Base-by-base conservation (phyloP, 1,140 invertebrate genomes). In the Dermatophagoides farinae region DNA sequence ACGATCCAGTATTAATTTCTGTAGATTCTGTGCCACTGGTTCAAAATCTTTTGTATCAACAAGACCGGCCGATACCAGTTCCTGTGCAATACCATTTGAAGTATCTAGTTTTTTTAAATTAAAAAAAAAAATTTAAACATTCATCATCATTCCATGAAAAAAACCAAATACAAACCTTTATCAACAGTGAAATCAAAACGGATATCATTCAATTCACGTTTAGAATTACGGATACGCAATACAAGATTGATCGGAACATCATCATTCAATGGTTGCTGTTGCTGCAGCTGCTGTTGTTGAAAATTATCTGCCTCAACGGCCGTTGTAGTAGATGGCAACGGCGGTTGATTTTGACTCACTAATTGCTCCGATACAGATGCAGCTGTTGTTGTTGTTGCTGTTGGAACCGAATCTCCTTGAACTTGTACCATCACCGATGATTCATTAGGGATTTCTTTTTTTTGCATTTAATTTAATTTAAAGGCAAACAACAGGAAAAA, bases 121-220 rank as follows among this genome's bases (percentile, higher is more conserved):
- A 47, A 61, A 66, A 47, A 54, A 60, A 37, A 55, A 62, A 51
- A 53, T 44, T 38, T 31, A n/a, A n/a, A n/a, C n/a, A 39, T 44
- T 54, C 12, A 16, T 49, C 1, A 2, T 20, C 14, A 52, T 39
- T 16, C 46, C 11, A 46, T 10, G 25, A 22, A 59, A 46, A 53
- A 57, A 39, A 14, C 12, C 39, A 31, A 31, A 31, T 4, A 57
- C 44, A 41, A 39, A 75, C 73, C 74, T 73, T 87, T 82, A 2
- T 86, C 87, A 14, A 85, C 80, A 5, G 84, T 82, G 72, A 88
- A 98, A 71, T 97, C 90, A 72, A 97, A 97, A 66, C 90, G 80
- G 65, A 97, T 98, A 70, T 98, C 93, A 72, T 97, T 97, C 41
- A 97, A 72, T 73, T 97, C 92, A 60, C 84, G 76, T 65, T 82